These are phyloP conservation scores for Progne subis DNA, from an alignment of 2,113 vertebrate genomes.

Conservation along the genomic window DNA sequence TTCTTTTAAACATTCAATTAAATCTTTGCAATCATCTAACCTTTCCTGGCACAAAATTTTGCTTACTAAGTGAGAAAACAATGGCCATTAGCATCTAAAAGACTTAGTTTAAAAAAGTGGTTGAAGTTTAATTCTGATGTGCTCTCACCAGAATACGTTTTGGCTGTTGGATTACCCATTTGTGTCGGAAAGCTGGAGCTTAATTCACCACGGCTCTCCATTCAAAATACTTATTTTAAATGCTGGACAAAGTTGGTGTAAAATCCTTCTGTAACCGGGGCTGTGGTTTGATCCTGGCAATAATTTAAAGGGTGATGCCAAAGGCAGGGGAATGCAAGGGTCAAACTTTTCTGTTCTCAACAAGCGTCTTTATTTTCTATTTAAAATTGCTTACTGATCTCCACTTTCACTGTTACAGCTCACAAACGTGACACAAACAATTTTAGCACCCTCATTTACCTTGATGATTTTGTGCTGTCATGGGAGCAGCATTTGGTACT, in stretches of 20 bases:
- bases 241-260: neutral
- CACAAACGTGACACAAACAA: accelerated
- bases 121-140: constrained; percentile 73
- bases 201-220: constrained; percentile 49
- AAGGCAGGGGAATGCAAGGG: neutral
- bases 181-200: constrained; percentile 20
- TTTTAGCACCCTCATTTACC: neutral
- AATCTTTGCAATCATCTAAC: constrained; percentile 78
- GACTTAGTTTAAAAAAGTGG: constrained; percentile 73
- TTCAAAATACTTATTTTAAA: constrained; percentile 53
- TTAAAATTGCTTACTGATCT: neutral
- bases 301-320: neutral
- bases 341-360: neutral
- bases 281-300: neutral
- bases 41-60: constrained; percentile 74
- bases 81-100: constrained; percentile 81
- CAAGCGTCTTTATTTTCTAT: neutral
- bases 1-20: constrained; percentile 79
- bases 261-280: neutral
- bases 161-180: constrained; percentile 53
- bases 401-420: neutral
- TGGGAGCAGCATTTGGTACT: neutral
- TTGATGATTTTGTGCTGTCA: neutral
- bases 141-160: constrained; percentile 51
- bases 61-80: constrained; percentile 76